A percentile compares a stretch with the other conserved stretches of the same genome.
These are phyloP conservation scores for Clusia tigrina DNA, from an alignment of 2,888 invertebrate genomes.

Conservation along the genomic window DNA sequence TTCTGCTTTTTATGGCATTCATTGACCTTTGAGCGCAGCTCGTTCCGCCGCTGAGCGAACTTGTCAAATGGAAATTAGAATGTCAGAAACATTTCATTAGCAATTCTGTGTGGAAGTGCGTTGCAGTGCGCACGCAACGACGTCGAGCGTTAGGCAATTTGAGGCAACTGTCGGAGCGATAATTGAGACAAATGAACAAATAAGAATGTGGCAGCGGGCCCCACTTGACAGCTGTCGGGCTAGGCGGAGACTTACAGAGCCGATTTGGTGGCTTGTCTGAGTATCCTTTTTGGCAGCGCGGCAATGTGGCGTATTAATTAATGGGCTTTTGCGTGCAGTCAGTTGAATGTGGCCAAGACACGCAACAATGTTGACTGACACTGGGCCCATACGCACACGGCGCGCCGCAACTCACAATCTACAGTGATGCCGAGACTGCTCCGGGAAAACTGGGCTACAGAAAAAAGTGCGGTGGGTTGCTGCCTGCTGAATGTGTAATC, in stretches of 20 bases:
- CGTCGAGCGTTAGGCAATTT: slow-evolving; percentile 4
- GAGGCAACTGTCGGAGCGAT: slow-evolving; percentile 9
- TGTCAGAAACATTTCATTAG: slow-evolving; percentile 19
- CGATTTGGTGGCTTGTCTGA: neutral
- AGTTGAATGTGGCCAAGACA: no score
- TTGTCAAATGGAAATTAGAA: slow-evolving; percentile 14
- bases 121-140: neutral
- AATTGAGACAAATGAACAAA: slow-evolving; percentile 1
- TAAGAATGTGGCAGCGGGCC: neutral
- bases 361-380: no score
- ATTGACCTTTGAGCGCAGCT: slow-evolving; percentile 5
- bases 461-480: neutral
- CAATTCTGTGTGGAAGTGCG: neutral
- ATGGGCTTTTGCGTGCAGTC: neutral
- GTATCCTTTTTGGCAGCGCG: neutral
- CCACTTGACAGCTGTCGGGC: neutral
- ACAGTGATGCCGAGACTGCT: no score
- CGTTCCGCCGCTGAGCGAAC: neutral
- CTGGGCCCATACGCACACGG: no score
- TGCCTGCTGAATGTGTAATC: neutral
- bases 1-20: neutral
- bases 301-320: neutral
- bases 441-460: no score
- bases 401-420: no score
- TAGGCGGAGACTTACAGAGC: neutral